Base-by-base conservation (phyloP, 2,797 vertebrate species). In the Mormyrops boulengeri region DNA sequence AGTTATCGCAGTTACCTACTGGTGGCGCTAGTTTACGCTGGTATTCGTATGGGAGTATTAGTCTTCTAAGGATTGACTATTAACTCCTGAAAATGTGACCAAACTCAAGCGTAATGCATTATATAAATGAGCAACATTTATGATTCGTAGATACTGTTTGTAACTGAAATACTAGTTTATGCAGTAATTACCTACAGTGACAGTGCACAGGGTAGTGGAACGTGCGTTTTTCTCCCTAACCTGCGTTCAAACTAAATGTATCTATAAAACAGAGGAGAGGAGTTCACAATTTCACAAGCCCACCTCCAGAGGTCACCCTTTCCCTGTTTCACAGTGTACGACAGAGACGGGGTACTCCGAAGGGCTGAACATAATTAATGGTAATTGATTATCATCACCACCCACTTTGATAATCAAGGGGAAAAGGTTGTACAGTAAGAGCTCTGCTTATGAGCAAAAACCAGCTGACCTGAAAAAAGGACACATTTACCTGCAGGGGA, bases 281-380 rank as follows among this genome's bases (percentile, higher is more conserved):
- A 87, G 52, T 85, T 11, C 49, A 44, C 14, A 34, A n/a, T 62
- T 89, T 26, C 44, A 66, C 77, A 44, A 41, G 34, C 38, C 66
- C 4, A 53, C 89, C 89, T 87, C 49, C 49, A 89, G 89, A 44
- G 89, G 85, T 87, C 84, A 77, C 85, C 62, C 49, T 89, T 87
- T 77, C 62, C 30, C 60, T 17, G 49, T 55, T 77, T 89, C 49
- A 53, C 62, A 12, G 19, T 22, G 11, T 5, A 22, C 8, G 2
- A 30, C 38, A 30, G 49, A 26, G 11, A 73, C 30, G 11, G 8
- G 14, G 4, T 17, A n/a, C 26, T 89, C 53, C 55, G 9, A 53
- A 87, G 66, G 84, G 85, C 52, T 44, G 49, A 55, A 26, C n/a
- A 77, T 57, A 89, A 89, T 89, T 73, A 49, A 77, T 87, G 89